Evolutionary conservation across 2,797 vertebrate genomes (phyloP).

Genomic region (Podargus strigoides): DNA sequence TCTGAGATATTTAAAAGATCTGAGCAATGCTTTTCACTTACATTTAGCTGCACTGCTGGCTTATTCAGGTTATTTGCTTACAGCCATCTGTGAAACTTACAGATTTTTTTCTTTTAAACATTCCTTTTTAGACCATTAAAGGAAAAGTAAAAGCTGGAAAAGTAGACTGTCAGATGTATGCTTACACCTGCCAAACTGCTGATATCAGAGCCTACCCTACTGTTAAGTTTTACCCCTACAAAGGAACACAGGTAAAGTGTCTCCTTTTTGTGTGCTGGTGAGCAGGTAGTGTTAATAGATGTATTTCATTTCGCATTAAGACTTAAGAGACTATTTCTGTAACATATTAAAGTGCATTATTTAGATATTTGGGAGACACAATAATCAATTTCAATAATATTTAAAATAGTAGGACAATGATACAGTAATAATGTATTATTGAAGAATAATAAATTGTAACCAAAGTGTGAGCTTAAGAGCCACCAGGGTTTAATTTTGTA

Average conservation of each 20-base stretch:
- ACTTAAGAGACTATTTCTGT: not conserved
- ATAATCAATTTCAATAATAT: not conserved
- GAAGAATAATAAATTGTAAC: not conserved
- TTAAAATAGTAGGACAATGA: not conserved
- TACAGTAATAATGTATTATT: not conserved
- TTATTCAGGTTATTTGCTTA: not conserved
- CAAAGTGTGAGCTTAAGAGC: not conserved
- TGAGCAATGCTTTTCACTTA: not conserved
- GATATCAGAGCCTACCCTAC: slow-evolving; percentile 90
- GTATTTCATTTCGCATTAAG: not conserved
- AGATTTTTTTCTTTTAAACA: not conserved
- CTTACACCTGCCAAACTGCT: slow-evolving; percentile 84
- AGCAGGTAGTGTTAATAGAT: not conserved
- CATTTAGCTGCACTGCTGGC: not conserved
- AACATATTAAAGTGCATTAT: not conserved
- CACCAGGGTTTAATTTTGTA: not conserved
- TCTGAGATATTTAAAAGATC: not conserved
- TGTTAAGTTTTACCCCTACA: slow-evolving; percentile 85
- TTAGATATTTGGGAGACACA: not conserved
- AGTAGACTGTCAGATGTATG: slow-evolving; percentile 89
- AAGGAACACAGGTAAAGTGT: slow-evolving; percentile 78
- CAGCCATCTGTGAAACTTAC: not conserved
- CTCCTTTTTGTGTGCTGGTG: not conserved
- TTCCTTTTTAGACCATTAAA: slow-evolving; percentile 80
- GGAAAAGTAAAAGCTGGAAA: slow-evolving; percentile 91